phyloP scores from a whole-genome alignment of 2,113 vertebrate genomes.

The Mustela lutreola region DNA sequence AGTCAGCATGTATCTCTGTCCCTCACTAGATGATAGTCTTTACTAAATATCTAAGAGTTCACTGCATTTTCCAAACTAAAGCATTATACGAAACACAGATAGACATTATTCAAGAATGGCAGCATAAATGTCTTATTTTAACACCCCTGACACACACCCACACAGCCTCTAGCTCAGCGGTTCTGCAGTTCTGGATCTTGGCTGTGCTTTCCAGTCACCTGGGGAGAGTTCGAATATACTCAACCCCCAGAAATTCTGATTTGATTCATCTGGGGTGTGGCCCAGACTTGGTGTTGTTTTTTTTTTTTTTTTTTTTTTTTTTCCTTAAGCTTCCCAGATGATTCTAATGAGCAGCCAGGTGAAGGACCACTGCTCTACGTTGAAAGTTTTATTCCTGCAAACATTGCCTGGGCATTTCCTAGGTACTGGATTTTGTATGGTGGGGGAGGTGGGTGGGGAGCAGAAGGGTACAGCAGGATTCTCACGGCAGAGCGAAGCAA shows the following conservation, averaged over 20 bases:
- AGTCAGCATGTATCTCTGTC: neutral
- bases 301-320: neutral
- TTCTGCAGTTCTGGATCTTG: neutral
- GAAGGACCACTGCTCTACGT: neutral
- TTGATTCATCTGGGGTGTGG: neutral
- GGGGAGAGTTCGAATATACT: neutral
- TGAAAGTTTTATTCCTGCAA: neutral
- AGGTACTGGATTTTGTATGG: neutral
- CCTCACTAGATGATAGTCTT: neutral
- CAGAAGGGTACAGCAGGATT: neutral
- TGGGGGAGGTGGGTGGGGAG: too few relatives aligned
- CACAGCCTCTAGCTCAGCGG: neutral
- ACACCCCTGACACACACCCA: neutral
- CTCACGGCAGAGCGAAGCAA: neutral
- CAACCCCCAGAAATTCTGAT: neutral
- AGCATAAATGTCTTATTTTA: neutral
- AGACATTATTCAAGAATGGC: neutral
- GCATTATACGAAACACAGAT: neutral
- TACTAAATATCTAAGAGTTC: neutral
- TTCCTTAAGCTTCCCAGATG: neutral
- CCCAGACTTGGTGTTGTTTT: neutral
- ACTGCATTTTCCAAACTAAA: neutral
- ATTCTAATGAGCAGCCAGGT: neutral
- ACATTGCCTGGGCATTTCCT: neutral
- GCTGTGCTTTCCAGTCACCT: neutral